Evolutionary conservation across 2,113 vertebrate genomes (phyloP).

Genomic region (rabbit (Oryctolagus cuniculus)): DNA sequence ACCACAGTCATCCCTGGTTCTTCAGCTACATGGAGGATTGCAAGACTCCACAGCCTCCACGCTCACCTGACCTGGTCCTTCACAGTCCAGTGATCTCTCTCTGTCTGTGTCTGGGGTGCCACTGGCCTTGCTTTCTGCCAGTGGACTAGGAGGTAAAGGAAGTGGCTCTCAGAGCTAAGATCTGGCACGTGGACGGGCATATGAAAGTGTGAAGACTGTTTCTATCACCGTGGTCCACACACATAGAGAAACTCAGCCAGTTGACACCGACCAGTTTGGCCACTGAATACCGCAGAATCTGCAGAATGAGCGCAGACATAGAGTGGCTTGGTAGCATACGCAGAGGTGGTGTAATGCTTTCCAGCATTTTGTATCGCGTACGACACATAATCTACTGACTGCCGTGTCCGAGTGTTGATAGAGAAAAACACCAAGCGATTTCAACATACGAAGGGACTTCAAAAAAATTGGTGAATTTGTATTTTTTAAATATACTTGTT

Average conservation of each 20-base stretch:
- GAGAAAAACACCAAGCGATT: background rate
- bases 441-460: no score
- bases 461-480: no score
- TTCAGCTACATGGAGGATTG: background rate
- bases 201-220: background rate
- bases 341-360: background rate
- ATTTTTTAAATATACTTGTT: no score
- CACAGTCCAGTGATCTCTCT: background rate
- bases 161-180: background rate
- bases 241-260: background rate
- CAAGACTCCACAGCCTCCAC: background rate
- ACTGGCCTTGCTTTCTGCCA: background rate
- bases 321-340: background rate
- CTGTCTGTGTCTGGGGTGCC: background rate
- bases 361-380: background rate
- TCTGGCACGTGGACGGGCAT: background rate
- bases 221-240: background rate
- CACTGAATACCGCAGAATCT: background rate
- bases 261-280: background rate
- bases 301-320: background rate
- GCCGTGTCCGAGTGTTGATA: background rate
- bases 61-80: background rate
- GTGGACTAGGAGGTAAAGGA: background rate
- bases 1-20: background rate
- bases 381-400: background rate